These are phyloP conservation scores for Lonchura striata DNA, from an alignment of 2,113 vertebrate genomes.

Conservation along the genomic window DNA sequence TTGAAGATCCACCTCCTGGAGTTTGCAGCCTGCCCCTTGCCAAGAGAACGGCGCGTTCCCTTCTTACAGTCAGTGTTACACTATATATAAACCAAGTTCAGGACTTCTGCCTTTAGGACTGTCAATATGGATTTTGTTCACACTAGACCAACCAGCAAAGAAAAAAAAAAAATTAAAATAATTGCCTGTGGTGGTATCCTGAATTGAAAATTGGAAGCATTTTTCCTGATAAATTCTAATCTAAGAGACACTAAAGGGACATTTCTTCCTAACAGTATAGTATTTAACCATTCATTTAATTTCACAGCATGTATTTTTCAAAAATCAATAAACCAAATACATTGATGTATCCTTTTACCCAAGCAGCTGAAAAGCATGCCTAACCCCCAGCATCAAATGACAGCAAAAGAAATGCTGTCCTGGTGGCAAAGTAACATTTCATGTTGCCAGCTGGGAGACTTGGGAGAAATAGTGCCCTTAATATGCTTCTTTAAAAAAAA, in stretches of 20 bases:
- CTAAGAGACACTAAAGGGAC: not conserved
- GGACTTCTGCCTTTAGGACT: not conserved
- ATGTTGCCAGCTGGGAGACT: not conserved
- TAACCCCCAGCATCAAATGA: not conserved
- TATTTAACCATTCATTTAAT: not conserved
- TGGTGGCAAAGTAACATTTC: not conserved
- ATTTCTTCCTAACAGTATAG: constrained; percentile 1
- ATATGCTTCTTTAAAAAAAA: not conserved
- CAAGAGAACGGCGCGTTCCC: not conserved
- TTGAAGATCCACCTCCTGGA: not conserved
- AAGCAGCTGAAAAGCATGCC: not conserved
- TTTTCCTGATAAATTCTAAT: not conserved
- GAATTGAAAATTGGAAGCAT: not conserved
- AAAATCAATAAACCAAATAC: constrained; percentile 18
- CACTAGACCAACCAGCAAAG: not conserved
- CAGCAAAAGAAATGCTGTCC: not conserved
- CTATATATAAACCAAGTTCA: not conserved
- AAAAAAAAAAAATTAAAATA: not conserved
- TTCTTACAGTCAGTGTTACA: not conserved
- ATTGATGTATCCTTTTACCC: not conserved
- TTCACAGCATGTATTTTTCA: constrained; percentile 20
- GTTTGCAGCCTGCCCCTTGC: not conserved
- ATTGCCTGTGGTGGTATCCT: not conserved
- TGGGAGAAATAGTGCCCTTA: not conserved
- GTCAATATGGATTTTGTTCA: not conserved